Percentiles rank a stretch among this genome's conserved stretches.
Evolutionary conservation across 1,140 invertebrate genomes (phyloP).

Genomic region (Branchinecta lindahli): DNA sequence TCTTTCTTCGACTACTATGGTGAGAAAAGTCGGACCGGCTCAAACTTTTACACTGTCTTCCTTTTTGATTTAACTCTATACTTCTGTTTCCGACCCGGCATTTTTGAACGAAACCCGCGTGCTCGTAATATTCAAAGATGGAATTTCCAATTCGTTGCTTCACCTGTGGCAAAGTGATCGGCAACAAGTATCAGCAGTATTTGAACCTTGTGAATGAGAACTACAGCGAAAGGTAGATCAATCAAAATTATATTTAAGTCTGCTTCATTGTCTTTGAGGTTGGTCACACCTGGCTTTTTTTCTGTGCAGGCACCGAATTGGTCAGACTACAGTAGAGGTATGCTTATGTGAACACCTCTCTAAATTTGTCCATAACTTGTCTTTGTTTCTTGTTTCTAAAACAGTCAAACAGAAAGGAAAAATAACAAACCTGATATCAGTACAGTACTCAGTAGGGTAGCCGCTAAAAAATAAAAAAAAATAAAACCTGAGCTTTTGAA

Average conservation of each 20-base stretch:
- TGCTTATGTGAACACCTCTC: background rate
- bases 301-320: background rate
- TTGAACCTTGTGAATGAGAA: constrained; percentile 92
- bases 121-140: background rate
- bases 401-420: too few species aligned
- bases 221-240: constrained; percentile 75
- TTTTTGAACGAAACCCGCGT: too few species aligned
- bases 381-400: too few species aligned
- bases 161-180: constrained; percentile 98
- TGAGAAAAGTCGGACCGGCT: too few species aligned
- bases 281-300: background rate
- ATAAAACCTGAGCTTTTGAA: too few species aligned
- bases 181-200: constrained; percentile 99
- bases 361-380: too few species aligned
- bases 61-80: too few species aligned
- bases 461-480: too few species aligned
- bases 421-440: too few species aligned
- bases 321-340: background rate
- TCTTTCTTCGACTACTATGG: too few species aligned
- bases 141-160: constrained; percentile 87
- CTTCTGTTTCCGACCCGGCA: too few species aligned
- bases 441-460: background rate
- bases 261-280: background rate
- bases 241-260: background rate
- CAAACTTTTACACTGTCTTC: too few species aligned